A percentile compares a stretch with the other conserved stretches of the same genome.
Evolutionary conservation across 2,888 invertebrate species (phyloP).

Genomic region (Tenthredo distinguenda): DNA sequence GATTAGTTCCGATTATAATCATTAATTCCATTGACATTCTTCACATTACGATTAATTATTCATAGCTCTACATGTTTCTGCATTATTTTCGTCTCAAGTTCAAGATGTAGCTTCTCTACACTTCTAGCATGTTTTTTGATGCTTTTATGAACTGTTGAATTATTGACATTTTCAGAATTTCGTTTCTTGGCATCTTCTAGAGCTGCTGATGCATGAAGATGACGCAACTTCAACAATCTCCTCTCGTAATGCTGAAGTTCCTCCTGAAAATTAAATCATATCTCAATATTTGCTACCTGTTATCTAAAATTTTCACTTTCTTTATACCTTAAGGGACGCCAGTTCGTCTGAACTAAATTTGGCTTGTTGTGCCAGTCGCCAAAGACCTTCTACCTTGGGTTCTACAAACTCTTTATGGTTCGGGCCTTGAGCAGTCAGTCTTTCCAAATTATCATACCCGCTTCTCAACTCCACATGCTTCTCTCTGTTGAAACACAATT

Average conservation of each 20-base stretch:
- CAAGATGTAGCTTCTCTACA: slow-evolving; percentile 91
- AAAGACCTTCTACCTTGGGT: slow-evolving; percentile 93
- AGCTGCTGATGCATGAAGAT: slow-evolving; percentile 90
- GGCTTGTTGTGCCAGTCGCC: slow-evolving; percentile 89
- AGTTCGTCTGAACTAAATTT: slow-evolving; percentile 92
- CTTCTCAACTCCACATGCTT: slow-evolving; percentile 88
- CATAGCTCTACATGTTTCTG: slow-evolving; percentile 88
- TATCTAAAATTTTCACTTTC: slow-evolving; percentile 19
- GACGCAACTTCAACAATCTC: slow-evolving; percentile 89
- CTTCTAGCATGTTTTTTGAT: slow-evolving; percentile 92
- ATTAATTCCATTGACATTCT: not conserved
- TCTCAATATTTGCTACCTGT: slow-evolving; percentile 22
- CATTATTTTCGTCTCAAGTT: slow-evolving; percentile 88
- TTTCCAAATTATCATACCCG: slow-evolving; percentile 88
- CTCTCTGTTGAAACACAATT: slow-evolving; percentile 84
- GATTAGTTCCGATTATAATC: not conserved
- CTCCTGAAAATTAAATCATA: slow-evolving; percentile 79
- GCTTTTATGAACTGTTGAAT: slow-evolving; percentile 81
- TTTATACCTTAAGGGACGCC: slow-evolving; percentile 87
- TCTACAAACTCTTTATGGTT: slow-evolving; percentile 93
- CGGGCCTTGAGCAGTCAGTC: slow-evolving; percentile 87
- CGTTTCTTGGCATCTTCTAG: slow-evolving; percentile 84
- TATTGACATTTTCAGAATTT: slow-evolving; percentile 79
- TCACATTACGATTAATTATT: slow-evolving; percentile 60
- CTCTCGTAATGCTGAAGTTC: slow-evolving; percentile 94